Evolutionary conservation across 2,113 vertebrate species (phyloP).

Genomic region (Vicugna pacos): DNA sequence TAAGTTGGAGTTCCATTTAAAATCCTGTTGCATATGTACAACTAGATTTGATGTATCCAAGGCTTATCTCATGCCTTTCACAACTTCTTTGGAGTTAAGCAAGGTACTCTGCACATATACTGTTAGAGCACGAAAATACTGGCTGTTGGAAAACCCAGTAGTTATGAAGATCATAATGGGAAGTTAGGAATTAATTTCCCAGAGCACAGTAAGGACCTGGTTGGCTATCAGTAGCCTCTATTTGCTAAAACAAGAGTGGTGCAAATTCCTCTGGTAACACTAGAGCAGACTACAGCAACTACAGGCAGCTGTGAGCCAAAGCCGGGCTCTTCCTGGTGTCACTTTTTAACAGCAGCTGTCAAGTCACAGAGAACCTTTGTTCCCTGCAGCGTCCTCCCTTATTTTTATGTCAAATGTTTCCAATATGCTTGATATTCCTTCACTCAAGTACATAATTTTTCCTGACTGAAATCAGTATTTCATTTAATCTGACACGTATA

Average conservation of each 20-base stretch:
- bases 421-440: conserved; percentile 37
- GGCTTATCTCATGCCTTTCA: background rate
- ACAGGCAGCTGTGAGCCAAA: conserved; percentile 75
- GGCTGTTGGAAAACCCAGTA: background rate
- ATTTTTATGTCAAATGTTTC: conserved; percentile 67
- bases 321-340: conserved; percentile 37
- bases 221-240: conserved; percentile 10
- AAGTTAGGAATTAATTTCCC: background rate
- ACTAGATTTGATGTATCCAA: background rate
- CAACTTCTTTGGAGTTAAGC: background rate
- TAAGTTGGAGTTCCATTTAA: background rate
- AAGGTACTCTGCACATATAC: background rate
- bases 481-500: background rate
- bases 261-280: conserved; percentile 71
- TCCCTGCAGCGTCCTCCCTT: conserved; percentile 64
- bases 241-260: conserved; percentile 4
- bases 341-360: conserved; percentile 78
- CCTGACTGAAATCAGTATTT: conserved; percentile 1
- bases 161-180: background rate
- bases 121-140: background rate
- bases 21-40: background rate
- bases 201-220: background rate
- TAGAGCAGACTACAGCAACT: conserved; percentile 50
- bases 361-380: conserved; percentile 80
- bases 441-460: background rate